phyloP scores from a whole-genome alignment of 2,888 invertebrate species.

The Tuberolachnus salignus region DNA sequence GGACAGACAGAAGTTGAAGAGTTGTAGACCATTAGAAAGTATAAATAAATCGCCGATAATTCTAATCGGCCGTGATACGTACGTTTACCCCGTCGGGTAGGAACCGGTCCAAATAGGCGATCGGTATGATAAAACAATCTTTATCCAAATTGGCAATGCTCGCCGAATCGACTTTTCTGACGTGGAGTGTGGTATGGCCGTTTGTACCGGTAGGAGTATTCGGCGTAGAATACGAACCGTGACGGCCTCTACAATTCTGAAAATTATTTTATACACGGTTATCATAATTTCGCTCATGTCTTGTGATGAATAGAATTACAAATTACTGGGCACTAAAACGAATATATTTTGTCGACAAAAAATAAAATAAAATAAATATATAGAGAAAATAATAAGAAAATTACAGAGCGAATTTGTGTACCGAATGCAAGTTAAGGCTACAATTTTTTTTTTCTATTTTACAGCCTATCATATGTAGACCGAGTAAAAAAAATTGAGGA shows the following conservation, averaged over 20 bases:
- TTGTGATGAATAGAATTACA: not conserved
- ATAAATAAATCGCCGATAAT: slow-evolving; percentile 59
- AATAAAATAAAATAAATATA: no score
- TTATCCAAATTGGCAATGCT: slow-evolving; percentile 82
- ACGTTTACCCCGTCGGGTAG: slow-evolving; percentile 89
- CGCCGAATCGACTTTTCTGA: slow-evolving; percentile 69
- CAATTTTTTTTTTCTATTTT: no score
- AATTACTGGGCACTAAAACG: not conserved
- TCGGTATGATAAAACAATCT: slow-evolving; percentile 92
- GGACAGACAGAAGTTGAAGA: no score
- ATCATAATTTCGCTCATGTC: not conserved
- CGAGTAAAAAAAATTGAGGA: no score
- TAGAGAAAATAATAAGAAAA: not conserved
- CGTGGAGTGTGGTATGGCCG: slow-evolving; percentile 13
- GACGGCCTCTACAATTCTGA: slow-evolving; percentile 53
- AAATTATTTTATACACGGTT: not conserved
- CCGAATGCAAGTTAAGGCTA: no score
- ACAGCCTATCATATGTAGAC: no score
- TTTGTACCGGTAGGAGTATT: slow-evolving; percentile 22
- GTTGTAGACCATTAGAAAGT: no score
- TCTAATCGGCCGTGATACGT: slow-evolving; percentile 59
- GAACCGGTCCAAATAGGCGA: slow-evolving; percentile 85
- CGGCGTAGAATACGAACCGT: slow-evolving; percentile 41
- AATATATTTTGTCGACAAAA: not conserved
- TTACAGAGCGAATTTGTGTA: not conserved